Evolutionary conservation across 1,140 invertebrate species (phyloP).

Genomic region (Drosophila melanogaster): DNA sequence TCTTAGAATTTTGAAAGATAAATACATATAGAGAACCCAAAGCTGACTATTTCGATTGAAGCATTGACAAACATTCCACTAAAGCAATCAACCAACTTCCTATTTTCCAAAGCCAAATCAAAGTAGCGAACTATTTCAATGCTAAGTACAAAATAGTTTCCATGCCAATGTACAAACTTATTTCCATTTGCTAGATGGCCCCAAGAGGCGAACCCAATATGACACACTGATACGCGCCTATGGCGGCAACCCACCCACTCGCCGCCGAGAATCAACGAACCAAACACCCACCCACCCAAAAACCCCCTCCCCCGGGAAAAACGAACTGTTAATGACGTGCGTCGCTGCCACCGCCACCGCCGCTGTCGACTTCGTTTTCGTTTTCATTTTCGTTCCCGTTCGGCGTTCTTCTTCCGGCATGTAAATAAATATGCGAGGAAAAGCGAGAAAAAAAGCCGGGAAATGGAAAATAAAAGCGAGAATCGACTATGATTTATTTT

Average conservation of each 20-base stretch:
- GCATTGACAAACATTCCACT: slow-evolving; percentile 20
- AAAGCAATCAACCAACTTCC: slow-evolving; percentile 5
- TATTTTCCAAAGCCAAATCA: slow-evolving; percentile 8
- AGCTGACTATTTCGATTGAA: slow-evolving; percentile 9
- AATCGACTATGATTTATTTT: slow-evolving; percentile 79
- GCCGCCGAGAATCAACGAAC: slow-evolving; percentile 12
- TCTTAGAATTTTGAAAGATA: too few species aligned
- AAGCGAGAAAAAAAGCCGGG: slow-evolving; percentile 55
- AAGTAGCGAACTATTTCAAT: slow-evolving; percentile 26
- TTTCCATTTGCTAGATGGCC: slow-evolving; percentile 53
- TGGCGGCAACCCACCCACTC: slow-evolving; percentile 32
- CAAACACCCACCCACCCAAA: neutral
- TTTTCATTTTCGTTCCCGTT: slow-evolving; percentile 47
- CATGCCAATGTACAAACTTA: slow-evolving; percentile 54
- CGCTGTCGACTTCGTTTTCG: slow-evolving; percentile 32
- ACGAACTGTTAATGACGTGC: slow-evolving; percentile 76
- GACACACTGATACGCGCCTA: slow-evolving; percentile 45
- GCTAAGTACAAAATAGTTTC: slow-evolving; percentile 58
- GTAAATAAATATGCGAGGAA: slow-evolving; percentile 75
- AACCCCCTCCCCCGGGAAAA: slow-evolving; percentile 10
- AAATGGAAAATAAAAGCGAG: slow-evolving; percentile 66
- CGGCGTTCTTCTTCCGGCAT: slow-evolving; percentile 78
- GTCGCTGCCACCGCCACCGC: slow-evolving; percentile 49
- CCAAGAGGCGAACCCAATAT: slow-evolving; percentile 52
- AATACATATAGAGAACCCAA: neutral